Evolutionary conservation across 2,888 invertebrate species (phyloP).

Genomic region (Liodrosophila aerea): DNA sequence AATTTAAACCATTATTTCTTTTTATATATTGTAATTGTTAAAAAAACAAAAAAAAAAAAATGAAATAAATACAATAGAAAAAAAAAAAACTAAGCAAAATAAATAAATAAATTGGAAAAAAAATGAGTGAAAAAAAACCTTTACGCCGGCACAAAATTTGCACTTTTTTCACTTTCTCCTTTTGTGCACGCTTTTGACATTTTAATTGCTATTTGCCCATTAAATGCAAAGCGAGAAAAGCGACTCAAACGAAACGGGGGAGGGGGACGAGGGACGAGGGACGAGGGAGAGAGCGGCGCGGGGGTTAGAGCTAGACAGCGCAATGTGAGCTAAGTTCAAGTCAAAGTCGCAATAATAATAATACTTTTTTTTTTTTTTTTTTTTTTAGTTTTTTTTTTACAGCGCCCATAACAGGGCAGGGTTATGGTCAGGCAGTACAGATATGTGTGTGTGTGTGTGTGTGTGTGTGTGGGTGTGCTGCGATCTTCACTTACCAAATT

Average conservation of each 20-base stretch:
- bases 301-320: neutral
- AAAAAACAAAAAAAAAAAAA: conserved; percentile 34
- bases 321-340: conserved; percentile 11
- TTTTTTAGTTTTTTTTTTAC: no score
- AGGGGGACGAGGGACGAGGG: neutral
- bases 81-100: conserved; percentile 18
- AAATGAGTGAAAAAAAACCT: conserved; percentile 26
- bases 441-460: conserved; percentile 6
- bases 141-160: conserved; percentile 56
- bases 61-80: conserved; percentile 24
- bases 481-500: conserved; percentile 25
- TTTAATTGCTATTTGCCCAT: conserved; percentile 74
- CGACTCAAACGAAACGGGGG: conserved; percentile 5
- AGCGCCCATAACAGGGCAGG: conserved; percentile 27
- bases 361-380: no score
- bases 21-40: conserved; percentile 48
- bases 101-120: conserved; percentile 23
- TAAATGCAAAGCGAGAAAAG: conserved; percentile 54
- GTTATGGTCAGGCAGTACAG: conserved; percentile 30
- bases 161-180: conserved; percentile 74
- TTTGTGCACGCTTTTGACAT: conserved; percentile 78
- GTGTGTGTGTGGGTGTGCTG: neutral
- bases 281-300: neutral
- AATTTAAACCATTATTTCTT: conserved; percentile 24
- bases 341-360: conserved; percentile 36